Evolutionary conservation across 2,797 vertebrate species (phyloP), one percentile per base, ranked within the genome.

Genomic region (Clarias pachynema): DNA sequence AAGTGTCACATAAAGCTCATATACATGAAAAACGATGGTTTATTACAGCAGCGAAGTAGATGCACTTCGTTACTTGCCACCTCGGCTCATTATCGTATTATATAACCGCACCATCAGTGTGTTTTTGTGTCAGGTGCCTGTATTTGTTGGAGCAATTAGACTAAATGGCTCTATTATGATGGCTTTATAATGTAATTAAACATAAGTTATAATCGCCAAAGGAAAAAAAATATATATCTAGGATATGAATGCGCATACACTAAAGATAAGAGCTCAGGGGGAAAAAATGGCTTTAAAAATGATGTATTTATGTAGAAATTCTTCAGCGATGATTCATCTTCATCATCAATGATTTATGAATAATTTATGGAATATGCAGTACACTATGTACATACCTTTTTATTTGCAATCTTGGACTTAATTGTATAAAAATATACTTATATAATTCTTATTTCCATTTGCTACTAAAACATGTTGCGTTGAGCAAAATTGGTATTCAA

Each of bases 181-280:
- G 63, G 37, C 31, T 73, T 83, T 83, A 44, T 53, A 81, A 83
- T 60, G n/a, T 20, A 82, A 83, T 73, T 44, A 49, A 49, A 12
- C 44, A 62, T 44, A 73, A 73, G 16, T 40, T 57, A 34, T 40
- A 70, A 59, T 72, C 12, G 15, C 14, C 44, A 49, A 49, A 12
- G 44, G 44, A 10, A 10, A 12, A 49, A 49, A 49, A 5, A 40
- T 29, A 82, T 37, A 7, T 74, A 56, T 73, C 60, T 77, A 77
- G 49, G 24, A 62, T 20, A 9, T 8, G 56, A 65, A 15, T 70
- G 40, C 8, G 22, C 40, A 26, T 84, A 34, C 22, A 40, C 16
- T 49, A 49, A 49, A 49, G 44, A 49, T 49, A 8, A 14, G 40
- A 22, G 37, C 24, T 20, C 66, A 40, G 14, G n/a, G 44, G 44